These are phyloP conservation scores for Tetrapedia diversipes DNA, from an alignment of 2,888 invertebrate genomes.

Conservation along the genomic window DNA sequence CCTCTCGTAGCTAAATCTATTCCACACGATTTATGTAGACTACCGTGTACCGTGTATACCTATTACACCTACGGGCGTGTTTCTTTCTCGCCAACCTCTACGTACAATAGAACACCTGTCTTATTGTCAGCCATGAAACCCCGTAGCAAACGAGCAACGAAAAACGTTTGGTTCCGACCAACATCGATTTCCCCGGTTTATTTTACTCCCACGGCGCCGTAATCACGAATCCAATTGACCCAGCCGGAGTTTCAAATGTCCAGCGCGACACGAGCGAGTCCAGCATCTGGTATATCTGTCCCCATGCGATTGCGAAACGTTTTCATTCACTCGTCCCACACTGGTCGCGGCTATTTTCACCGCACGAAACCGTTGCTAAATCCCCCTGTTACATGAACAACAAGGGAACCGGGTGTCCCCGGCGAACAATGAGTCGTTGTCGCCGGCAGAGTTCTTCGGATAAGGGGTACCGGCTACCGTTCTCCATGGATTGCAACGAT, in stretches of 20 bases:
- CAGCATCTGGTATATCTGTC: slow-evolving; percentile 13
- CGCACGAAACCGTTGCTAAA: slow-evolving; percentile 33
- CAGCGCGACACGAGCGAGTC: slow-evolving; percentile 6
- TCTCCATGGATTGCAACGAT: slow-evolving; percentile 18
- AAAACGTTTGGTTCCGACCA: not conserved
- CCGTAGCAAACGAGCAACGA: no score
- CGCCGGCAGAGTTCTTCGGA: slow-evolving; percentile 48
- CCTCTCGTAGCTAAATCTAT: no score
- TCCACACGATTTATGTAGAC: no score
- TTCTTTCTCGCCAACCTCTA: not conserved
- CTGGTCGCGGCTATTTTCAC: slow-evolving; percentile 22
- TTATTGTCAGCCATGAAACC: no score
- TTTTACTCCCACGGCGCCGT: no score
- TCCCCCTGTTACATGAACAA: slow-evolving; percentile 34
- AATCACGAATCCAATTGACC: slow-evolving; percentile 17
- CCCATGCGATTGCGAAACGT: slow-evolving; percentile 44
- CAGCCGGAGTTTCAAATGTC: slow-evolving; percentile 19
- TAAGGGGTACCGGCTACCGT: slow-evolving; percentile 31
- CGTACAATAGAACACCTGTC: slow-evolving; percentile 6
- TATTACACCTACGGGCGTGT: not conserved
- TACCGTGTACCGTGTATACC: no score
- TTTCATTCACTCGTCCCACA: slow-evolving; percentile 58
- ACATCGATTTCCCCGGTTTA: not conserved
- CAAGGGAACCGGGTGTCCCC: not conserved
- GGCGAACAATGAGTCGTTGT: slow-evolving; percentile 53